Evolutionary conservation across 2,888 invertebrate genomes (phyloP).

Genomic region (Griposia aprilina): DNA sequence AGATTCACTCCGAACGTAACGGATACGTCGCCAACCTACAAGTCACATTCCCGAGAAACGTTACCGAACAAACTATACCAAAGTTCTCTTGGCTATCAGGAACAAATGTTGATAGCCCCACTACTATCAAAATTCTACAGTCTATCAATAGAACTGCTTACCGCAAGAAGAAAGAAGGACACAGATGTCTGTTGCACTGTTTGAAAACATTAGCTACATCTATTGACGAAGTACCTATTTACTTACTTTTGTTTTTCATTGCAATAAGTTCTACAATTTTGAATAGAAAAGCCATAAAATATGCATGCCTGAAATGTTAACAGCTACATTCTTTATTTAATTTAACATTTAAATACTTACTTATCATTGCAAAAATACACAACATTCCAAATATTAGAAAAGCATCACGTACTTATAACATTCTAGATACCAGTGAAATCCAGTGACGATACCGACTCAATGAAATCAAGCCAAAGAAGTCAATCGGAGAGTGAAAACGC

Average conservation of each 20-base stretch:
- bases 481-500: slow-evolving; percentile 89
- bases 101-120: slow-evolving; percentile 92
- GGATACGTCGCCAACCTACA: slow-evolving; percentile 89
- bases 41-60: slow-evolving; percentile 91
- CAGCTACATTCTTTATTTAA: neutral
- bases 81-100: slow-evolving; percentile 89
- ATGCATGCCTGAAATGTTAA: slow-evolving; percentile 4
- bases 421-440: slow-evolving; percentile 90
- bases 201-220: slow-evolving; percentile 90
- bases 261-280: neutral
- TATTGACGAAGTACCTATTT: slow-evolving; percentile 84
- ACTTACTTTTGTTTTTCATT: neutral
- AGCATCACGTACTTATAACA: neutral
- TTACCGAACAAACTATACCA: slow-evolving; percentile 86
- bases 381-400: slow-evolving; percentile 6
- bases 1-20: slow-evolving; percentile 90
- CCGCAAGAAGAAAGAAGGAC: slow-evolving; percentile 95
- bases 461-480: slow-evolving; percentile 87
- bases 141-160: slow-evolving; percentile 95
- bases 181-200: slow-evolving; percentile 97
- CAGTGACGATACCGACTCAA: slow-evolving; percentile 88
- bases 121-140: slow-evolving; percentile 94
- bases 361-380: slow-evolving; percentile 6
- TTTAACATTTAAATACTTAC: slow-evolving; percentile 8
- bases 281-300: neutral